phyloP scores from a whole-genome alignment of 1,140 invertebrate genomes.

The Aphelenchoides avenae region DNA sequence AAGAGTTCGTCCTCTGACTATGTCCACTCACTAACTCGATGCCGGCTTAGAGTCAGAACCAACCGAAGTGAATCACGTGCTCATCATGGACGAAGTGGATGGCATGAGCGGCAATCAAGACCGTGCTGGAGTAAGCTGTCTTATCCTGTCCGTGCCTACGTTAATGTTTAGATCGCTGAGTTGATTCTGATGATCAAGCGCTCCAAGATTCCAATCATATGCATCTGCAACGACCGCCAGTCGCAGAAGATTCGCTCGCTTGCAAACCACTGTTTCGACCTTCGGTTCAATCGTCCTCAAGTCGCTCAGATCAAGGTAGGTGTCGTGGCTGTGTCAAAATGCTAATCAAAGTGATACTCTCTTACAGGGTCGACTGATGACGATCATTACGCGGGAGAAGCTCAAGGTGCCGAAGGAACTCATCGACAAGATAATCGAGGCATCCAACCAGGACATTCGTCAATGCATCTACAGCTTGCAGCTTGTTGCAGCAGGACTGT shows the following conservation, averaged over 20 bases:
- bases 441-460: constrained; percentile 84
- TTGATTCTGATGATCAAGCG: constrained; percentile 85
- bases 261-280: constrained; percentile 88
- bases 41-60: constrained; percentile 1
- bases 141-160: not conserved
- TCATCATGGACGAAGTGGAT: constrained; percentile 99
- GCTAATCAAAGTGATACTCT: too few relatives aligned
- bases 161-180: constrained; percentile 65
- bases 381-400: constrained; percentile 83
- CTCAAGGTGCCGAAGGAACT: constrained; percentile 74
- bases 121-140: constrained; percentile 78
- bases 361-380: constrained; percentile 72
- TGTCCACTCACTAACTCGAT: not conserved
- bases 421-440: constrained; percentile 76
- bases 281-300: constrained; percentile 77
- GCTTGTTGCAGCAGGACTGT: constrained; percentile 29
- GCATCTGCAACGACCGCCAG: constrained; percentile 95
- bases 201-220: constrained; percentile 85
- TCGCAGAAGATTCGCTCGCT: constrained; percentile 88
- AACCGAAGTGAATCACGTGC: constrained; percentile 69
- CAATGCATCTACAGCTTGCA: constrained; percentile 74
- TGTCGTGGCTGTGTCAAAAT: too few relatives aligned
- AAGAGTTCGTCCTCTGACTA: not conserved
- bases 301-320: constrained; percentile 81
- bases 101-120: constrained; percentile 99